Evolutionary conservation across 2,888 invertebrate species (phyloP).

Genomic region (Cephus runcator): DNA sequence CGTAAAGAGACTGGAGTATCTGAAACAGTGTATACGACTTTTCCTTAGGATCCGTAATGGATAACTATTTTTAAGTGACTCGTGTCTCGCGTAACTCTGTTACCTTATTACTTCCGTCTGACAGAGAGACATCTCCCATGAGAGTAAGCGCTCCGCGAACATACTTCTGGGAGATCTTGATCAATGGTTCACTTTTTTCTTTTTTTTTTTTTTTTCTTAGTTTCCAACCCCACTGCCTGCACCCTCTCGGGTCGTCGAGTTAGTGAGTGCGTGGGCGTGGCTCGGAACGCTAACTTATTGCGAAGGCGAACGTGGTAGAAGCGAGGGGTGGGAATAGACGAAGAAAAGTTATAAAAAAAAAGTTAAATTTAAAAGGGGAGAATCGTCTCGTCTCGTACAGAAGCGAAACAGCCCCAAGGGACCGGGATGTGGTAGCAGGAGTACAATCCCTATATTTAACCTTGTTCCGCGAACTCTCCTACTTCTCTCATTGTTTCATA

Average conservation of each 20-base stretch:
- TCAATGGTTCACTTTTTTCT: background rate
- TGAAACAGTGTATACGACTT: background rate
- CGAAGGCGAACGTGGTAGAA: background rate
- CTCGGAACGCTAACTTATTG: background rate
- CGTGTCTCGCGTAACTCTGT: background rate
- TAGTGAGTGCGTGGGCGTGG: background rate
- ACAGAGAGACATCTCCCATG: background rate
- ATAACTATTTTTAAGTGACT: background rate
- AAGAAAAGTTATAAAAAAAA: background rate
- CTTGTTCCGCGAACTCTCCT: background rate
- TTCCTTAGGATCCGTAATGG: background rate
- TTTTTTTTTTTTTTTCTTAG: background rate
- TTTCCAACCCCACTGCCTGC: background rate
- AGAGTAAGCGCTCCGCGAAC: background rate
- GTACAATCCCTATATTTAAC: background rate
- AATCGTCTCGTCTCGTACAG: background rate
- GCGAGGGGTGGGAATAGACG: background rate
- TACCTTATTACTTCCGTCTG: background rate
- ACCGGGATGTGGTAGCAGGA: background rate
- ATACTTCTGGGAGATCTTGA: background rate
- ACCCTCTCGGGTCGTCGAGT: background rate
- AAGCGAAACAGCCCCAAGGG: background rate
- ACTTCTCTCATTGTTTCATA: slow-evolving; percentile 5
- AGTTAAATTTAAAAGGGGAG: background rate
- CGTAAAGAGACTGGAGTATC: background rate